Conservation (phyloP, 2,888 invertebrate genomes). For the Heliconius ismenius region DNA sequence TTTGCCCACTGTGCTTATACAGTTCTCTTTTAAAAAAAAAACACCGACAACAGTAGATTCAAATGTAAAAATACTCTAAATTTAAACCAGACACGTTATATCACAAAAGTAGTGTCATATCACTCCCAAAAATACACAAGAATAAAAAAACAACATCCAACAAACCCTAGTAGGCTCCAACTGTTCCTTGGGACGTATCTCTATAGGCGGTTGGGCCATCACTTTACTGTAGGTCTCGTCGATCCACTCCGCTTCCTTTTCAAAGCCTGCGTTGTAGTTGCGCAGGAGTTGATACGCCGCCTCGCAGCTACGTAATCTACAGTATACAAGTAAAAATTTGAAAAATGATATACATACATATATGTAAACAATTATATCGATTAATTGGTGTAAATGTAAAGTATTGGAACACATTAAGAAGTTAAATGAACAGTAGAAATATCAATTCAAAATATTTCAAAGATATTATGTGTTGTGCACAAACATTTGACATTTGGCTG, state of each 20-base stretch:
- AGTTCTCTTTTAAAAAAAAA: background rate
- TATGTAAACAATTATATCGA: no score
- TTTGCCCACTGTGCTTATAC: no score
- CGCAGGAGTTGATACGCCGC: constrained; percentile 94
- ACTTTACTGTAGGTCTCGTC: constrained; percentile 92
- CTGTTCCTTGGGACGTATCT: constrained; percentile 86
- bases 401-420: no score
- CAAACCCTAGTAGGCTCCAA: constrained; percentile 91
- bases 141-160: background rate
- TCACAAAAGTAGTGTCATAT: background rate
- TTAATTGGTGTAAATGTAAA: no score
- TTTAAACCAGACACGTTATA: no score
- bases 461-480: no score
- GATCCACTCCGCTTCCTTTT: constrained; percentile 94
- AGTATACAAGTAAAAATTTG: no score
- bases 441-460: no score
- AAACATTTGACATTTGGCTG: no score
- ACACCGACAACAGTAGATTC: background rate
- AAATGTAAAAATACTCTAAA: background rate
- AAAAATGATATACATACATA: no score
- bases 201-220: constrained; percentile 87
- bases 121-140: background rate
- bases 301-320: constrained; percentile 93
- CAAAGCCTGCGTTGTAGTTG: constrained; percentile 93
- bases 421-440: no score